Percentiles rank a stretch among this genome's conserved stretches.
Evolutionary conservation across 2,797 vertebrate species (phyloP).

Genomic region (Siniperca scherzeri): DNA sequence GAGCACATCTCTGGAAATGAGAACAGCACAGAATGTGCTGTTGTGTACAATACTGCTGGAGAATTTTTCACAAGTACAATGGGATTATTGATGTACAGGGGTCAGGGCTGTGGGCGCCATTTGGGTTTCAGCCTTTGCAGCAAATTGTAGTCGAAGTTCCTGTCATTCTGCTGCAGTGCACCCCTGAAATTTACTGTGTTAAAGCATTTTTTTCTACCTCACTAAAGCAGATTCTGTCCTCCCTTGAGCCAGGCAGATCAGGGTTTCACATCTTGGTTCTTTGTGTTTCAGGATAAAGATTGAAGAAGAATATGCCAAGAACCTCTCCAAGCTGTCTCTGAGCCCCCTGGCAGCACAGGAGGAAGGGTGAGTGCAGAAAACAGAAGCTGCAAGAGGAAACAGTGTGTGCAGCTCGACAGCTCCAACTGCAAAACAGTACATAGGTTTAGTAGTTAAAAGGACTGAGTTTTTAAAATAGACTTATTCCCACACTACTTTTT

Average conservation of each 20-base stretch:
- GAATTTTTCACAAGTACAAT: neutral
- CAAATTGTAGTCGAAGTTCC: neutral
- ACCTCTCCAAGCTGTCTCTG: slow-evolving; percentile 97
- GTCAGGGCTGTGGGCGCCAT: neutral
- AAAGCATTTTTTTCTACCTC: neutral
- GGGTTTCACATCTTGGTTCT: slow-evolving; percentile 28
- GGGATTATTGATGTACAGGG: neutral
- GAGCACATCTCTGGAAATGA: slow-evolving; percentile 7
- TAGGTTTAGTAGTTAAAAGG: slow-evolving; percentile 25
- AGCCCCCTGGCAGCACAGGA: slow-evolving; percentile 95
- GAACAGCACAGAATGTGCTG: neutral
- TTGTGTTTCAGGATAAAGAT: slow-evolving; percentile 94
- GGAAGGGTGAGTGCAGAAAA: slow-evolving; percentile 90
- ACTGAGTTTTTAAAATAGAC: slow-evolving; percentile 24
- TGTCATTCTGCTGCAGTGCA: slow-evolving; percentile 15
- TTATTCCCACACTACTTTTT: slow-evolving; percentile 1
- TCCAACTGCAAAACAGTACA: slow-evolving; percentile 14
- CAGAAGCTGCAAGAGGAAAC: slow-evolving; percentile 14
- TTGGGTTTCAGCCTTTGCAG: slow-evolving; percentile 9
- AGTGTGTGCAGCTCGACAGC: neutral
- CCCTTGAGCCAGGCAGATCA: slow-evolving; percentile 35
- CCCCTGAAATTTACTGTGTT: neutral
- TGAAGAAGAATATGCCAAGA: slow-evolving; percentile 99
- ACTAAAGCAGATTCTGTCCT: slow-evolving; percentile 11
- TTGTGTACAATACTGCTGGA: neutral